Base-by-base conservation (phyloP, 1,140 invertebrate genomes). In the Whitmania pigra region DNA sequence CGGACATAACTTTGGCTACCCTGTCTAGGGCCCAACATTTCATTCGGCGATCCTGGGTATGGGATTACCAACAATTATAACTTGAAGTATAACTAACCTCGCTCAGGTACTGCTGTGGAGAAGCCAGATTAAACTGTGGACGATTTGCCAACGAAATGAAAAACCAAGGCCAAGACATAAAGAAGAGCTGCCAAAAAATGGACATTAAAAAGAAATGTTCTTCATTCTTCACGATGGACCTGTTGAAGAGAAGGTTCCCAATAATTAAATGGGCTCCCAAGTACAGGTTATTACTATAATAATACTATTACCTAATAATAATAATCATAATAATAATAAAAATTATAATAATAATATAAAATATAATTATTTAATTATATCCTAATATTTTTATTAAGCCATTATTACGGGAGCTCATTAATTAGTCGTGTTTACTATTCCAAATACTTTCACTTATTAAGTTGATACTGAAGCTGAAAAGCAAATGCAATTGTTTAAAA, bases 181-280 rank as follows among this genome's bases (percentile, higher is more conserved):
- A 70, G 25, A 53, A 22, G 53, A 4, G 17, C 22, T 20, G 25
- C n/a, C n/a, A 43, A 49, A 70, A 70, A n/a, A 49, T 70, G n/a
- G 69, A 70, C 29, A 1, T 20, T 53, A 71, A 63, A n/a, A 69
- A 53, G 18, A 72, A 31, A 31, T 25, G 43, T 17, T 29, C 36
- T 22, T 40, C 36, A 22, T 55, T 43, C 27, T 73, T 53, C 73
- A 60, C 73, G 25, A 53, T 72, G 66, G 69, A 71, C n/a, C n/a
- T 25, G 29, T 25, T 73, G 43, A 73, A 57, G 36, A 71, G 63
- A 17, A 57, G 54, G 25, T 25, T 73, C 17, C 73, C 73, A 17
- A 73, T 73, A 29, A 20, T 73, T 17, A 53, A 73, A 25, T 73
- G 73, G 73, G 36, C 68, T 25, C 73, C 73, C 22, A 73, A 71